A percentile compares a stretch with the other conserved stretches of the same genome.
Conservation (phyloP, 2,888 invertebrate genomes). For the Sphaerophoria taeniata region DNA sequence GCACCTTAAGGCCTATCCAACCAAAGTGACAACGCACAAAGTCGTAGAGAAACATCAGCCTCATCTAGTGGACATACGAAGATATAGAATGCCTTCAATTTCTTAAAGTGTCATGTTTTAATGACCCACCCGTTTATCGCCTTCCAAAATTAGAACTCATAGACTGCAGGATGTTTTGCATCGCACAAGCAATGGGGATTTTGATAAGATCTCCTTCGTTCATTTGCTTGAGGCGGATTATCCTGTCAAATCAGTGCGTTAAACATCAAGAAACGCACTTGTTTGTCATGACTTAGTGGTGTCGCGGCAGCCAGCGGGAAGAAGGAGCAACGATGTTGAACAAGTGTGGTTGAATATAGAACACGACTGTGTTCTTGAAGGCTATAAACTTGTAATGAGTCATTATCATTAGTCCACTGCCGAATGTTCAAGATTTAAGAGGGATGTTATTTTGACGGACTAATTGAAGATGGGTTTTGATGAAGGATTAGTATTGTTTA, state of each 20-base stretch:
- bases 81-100: constrained; percentile 4
- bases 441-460: neutral
- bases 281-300: neutral
- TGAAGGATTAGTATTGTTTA: neutral
- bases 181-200: neutral
- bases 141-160: neutral
- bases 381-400: constrained; percentile 4
- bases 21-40: neutral
- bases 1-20: constrained; percentile 31
- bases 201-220: constrained; percentile 50
- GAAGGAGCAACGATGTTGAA: neutral
- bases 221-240: constrained; percentile 60
- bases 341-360: neutral
- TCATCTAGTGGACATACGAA: no score
- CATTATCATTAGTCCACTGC: constrained; percentile 21
- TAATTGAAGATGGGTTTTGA: neutral
- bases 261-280: constrained; percentile 47
- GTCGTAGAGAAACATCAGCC: neutral
- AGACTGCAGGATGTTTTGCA: constrained; percentile 22
- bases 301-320: neutral
- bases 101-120: constrained; percentile 37
- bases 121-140: constrained; percentile 14
- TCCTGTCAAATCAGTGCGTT: constrained; percentile 65
- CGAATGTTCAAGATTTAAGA: neutral
- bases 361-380: no score